Percentiles rank a stretch among this genome's conserved stretches.
phyloP scores from a whole-genome alignment of 2,797 vertebrate species.

The Trematomus bernacchii region DNA sequence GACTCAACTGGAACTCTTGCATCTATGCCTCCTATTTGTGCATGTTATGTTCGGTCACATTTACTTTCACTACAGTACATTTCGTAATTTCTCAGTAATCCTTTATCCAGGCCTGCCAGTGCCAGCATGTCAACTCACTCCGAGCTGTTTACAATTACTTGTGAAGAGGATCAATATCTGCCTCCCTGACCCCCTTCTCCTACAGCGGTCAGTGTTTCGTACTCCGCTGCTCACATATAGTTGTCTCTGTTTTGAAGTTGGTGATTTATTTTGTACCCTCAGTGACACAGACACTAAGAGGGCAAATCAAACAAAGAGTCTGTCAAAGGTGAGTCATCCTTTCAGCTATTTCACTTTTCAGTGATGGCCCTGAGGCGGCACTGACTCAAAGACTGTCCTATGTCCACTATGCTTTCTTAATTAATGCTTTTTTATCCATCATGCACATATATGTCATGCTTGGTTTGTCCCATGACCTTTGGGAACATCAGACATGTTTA shows the following conservation, averaged over 20 bases:
- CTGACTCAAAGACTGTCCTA: conserved; percentile 32
- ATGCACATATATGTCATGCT: not conserved
- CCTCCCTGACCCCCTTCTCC: not conserved
- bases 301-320: conserved; percentile 21
- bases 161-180: not conserved
- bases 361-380: conserved; percentile 11
- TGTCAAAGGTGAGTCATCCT: conserved; percentile 23
- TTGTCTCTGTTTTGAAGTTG: conserved; percentile 21
- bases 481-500: not conserved
- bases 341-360: conserved; percentile 18
- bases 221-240: not conserved
- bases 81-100: not conserved
- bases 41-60: conserved; percentile 1
- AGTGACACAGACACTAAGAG: conserved; percentile 9
- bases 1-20: not conserved
- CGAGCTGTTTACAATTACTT: not conserved
- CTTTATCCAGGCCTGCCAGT: conserved; percentile 1
- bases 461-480: conserved; percentile 9
- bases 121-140: conserved; percentile 6
- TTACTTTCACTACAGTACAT: not conserved
- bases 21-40: not conserved
- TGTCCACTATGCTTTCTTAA: conserved; percentile 23
- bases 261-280: conserved; percentile 19
- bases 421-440: not conserved
- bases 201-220: not conserved